Conservation (phyloP, 2,113 vertebrate species). For the Muscicapa adusta region DNA sequence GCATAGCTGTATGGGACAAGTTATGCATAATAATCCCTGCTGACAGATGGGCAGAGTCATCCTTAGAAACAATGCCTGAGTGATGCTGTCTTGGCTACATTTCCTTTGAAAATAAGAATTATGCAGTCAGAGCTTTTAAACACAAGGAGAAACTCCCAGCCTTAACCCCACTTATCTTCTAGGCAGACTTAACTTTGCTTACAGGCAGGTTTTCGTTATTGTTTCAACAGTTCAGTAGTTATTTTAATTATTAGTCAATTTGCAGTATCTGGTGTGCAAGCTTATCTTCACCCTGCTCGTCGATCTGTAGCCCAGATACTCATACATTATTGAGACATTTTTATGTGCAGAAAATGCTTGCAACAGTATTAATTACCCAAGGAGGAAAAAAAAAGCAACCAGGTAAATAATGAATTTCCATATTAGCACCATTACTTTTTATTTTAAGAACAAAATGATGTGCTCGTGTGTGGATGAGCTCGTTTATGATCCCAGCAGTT, state of each 20-base stretch:
- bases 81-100: background rate
- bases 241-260: constrained; percentile 2
- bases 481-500: background rate
- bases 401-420: constrained; percentile 1
- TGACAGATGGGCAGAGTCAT: constrained; percentile 22
- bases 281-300: background rate
- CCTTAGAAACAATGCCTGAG: constrained; percentile 26
- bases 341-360: constrained; percentile 3
- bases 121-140: background rate
- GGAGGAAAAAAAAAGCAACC: fast-evolving
- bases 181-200: background rate
- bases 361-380: background rate
- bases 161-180: background rate
- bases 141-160: background rate
- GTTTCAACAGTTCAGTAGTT: background rate
- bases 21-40: constrained; percentile 37
- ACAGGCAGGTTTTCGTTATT: background rate
- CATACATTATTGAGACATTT: background rate
- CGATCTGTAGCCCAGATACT: background rate
- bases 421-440: background rate
- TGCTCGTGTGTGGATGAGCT: background rate
- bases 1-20: background rate
- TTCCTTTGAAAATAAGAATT: background rate
- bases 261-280: background rate
- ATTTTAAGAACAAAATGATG: background rate